A percentile compares a stretch with the other conserved stretches of the same genome.
phyloP scores from a whole-genome alignment of 2,113 vertebrate species.

The Ageneiosus marmoratus region DNA sequence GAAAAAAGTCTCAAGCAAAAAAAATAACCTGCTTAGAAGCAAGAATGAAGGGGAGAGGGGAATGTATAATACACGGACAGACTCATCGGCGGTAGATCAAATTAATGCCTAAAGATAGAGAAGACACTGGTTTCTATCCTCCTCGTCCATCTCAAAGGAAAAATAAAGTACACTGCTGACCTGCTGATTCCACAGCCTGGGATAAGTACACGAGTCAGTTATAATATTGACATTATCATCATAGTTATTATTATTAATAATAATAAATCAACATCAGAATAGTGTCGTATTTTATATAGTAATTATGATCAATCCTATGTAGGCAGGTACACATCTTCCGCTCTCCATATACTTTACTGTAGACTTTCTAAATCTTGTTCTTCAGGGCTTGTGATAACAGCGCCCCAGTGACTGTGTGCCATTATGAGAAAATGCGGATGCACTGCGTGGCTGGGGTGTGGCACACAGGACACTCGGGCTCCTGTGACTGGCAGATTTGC shows the following conservation, averaged over 20 bases:
- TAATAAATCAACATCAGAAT: conserved; percentile 68
- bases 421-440: conserved; percentile 98
- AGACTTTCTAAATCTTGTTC: conserved; percentile 35
- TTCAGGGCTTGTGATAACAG: conserved; percentile 13
- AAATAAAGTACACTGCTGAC: conserved; percentile 34
- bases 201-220: conserved; percentile 67
- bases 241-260: conserved; percentile 61
- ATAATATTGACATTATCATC: conserved; percentile 41
- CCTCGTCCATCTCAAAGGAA: conserved; percentile 50
- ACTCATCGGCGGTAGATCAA: conserved; percentile 33
- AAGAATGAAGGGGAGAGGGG: conserved; percentile 23
- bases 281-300: conserved; percentile 71
- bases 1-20: conserved; percentile 55
- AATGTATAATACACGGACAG: conserved; percentile 40
- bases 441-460: conserved; percentile 91
- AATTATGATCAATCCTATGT: conserved; percentile 64
- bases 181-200: conserved; percentile 51
- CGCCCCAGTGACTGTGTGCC: conserved; percentile 5
- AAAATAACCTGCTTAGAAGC: conserved; percentile 45
- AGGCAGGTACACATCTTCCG: conserved; percentile 56
- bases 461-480: conserved; percentile 91
- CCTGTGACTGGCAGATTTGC: conserved; percentile 87
- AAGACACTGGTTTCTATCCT: conserved; percentile 76
- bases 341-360: conserved; percentile 52
- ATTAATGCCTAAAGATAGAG: conserved; percentile 65